Evolutionary conservation across 2,888 invertebrate species (phyloP), one percentile per base, ranked within the genome.

Genomic region (Drosophila borealis): DNA sequence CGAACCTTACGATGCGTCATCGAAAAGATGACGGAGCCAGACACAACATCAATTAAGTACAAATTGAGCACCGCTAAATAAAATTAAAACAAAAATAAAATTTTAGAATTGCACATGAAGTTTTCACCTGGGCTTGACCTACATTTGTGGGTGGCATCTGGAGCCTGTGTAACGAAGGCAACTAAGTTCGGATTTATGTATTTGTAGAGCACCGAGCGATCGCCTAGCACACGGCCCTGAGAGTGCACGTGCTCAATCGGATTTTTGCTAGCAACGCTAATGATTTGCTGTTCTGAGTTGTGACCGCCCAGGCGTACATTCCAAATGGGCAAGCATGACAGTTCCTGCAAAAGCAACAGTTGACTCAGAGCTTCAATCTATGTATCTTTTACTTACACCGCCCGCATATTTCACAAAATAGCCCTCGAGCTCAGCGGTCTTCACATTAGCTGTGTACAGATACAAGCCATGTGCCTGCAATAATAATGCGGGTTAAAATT

Each of bases 111-210:
- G 3, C 29, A 10, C 0, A 1, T 1, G 0, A 4, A 21, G 3
- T 11, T 19, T 21, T 9, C 2, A 14, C 13, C 14, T 21, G 2
- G 6, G 6, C 8, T 14, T 9, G 4, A 63, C 25, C 77, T 91
- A 96, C 96, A 94, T 93, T 97, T 97, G 81, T 96, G 95, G 55
- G 95, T 91, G 9, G 94, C 94, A 89, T 97, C 97, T 14, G 95
- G 94, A 34, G 96, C 95, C 89, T 97, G 94, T 0, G 97, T 96
- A 29, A 97, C 94, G 71, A 98, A 94, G 13, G 97, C 97, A 71
- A 98, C 95, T 76, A 99, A 94, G 93, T 99, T 99, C 33, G 99
- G 99, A 94, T 99, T 99, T 80, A 97, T 95, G 92, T 99, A 99
- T 93, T 99, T 99, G 93, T 99, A 99, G 39, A 99, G 95, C 57